A percentile compares a stretch with the other conserved stretches of the same genome.
Conservation (phyloP, 2,888 invertebrate species). For the Sussaba pulchella region DNA sequence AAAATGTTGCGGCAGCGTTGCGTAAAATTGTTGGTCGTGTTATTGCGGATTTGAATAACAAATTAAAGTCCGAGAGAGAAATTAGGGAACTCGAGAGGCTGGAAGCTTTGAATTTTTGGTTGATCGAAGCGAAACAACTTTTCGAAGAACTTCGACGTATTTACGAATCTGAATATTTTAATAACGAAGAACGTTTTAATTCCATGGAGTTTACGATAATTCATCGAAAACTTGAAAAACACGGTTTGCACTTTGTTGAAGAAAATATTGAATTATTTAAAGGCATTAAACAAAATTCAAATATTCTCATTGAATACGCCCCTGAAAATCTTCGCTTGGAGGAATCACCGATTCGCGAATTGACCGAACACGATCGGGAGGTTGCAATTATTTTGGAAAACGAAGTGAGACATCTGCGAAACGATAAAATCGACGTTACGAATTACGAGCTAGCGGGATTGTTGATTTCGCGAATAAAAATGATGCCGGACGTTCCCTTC, state of each 20-base stretch:
- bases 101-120: constrained; percentile 83
- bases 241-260: constrained; percentile 78
- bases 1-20: constrained; percentile 71
- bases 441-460: constrained; percentile 84
- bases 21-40: constrained; percentile 74
- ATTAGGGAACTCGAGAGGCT: constrained; percentile 83
- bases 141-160: constrained; percentile 66
- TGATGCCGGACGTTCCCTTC: constrained; percentile 75
- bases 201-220: constrained; percentile 70
- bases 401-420: constrained; percentile 85
- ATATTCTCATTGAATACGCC: constrained; percentile 81
- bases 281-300: constrained; percentile 73
- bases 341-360: constrained; percentile 65
- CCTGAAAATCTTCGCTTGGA: constrained; percentile 81
- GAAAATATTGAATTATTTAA: constrained; percentile 81
- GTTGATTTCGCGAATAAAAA: constrained; percentile 82
- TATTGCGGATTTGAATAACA: constrained; percentile 68
- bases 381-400: constrained; percentile 82
- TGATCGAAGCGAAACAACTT: constrained; percentile 67
- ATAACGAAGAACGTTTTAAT: constrained; percentile 41
- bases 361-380: constrained; percentile 71
- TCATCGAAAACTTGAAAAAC: constrained; percentile 70
- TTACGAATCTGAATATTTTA: background rate
- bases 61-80: constrained; percentile 81
- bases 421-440: constrained; percentile 83